A percentile compares a stretch with the other conserved stretches of the same genome.
phyloP scores from a whole-genome alignment of 2,888 invertebrate species.

The Rhagophthalmus giganteus region DNA sequence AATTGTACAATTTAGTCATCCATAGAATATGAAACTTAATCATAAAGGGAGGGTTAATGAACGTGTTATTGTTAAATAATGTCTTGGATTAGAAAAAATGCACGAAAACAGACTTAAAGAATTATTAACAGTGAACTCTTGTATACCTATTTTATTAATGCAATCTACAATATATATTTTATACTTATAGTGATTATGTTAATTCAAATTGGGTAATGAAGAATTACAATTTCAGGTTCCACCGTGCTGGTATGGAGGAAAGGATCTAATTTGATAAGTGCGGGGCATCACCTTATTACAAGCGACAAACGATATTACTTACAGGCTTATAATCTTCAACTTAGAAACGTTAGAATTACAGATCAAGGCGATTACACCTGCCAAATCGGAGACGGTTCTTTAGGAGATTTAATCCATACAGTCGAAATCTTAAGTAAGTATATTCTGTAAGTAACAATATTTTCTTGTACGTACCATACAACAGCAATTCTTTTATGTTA shows the following conservation, averaged over 20 bases:
- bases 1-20: too few species aligned
- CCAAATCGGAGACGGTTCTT: conserved; percentile 60
- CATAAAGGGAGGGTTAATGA: too few species aligned
- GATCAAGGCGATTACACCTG: conserved; percentile 63
- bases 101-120: too few species aligned
- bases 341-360: conserved; percentile 57
- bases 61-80: too few species aligned
- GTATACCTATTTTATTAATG: too few species aligned
- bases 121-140: too few species aligned
- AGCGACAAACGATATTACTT: conserved; percentile 58
- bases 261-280: conserved; percentile 58
- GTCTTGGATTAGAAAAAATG: too few species aligned
- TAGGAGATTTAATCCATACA: conserved; percentile 60
- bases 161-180: too few species aligned
- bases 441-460: background rate
- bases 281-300: conserved; percentile 60
- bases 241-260: conserved; percentile 61
- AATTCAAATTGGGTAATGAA: too few species aligned
- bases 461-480: too few species aligned
- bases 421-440: conserved; percentile 60
- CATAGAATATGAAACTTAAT: too few species aligned
- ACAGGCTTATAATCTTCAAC: conserved; percentile 58
- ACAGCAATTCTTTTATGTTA: background rate
- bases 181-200: too few species aligned
- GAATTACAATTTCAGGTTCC: conserved; percentile 51